phyloP scores from a whole-genome alignment of 2,113 vertebrate species.

The Varanus salvator region DNA sequence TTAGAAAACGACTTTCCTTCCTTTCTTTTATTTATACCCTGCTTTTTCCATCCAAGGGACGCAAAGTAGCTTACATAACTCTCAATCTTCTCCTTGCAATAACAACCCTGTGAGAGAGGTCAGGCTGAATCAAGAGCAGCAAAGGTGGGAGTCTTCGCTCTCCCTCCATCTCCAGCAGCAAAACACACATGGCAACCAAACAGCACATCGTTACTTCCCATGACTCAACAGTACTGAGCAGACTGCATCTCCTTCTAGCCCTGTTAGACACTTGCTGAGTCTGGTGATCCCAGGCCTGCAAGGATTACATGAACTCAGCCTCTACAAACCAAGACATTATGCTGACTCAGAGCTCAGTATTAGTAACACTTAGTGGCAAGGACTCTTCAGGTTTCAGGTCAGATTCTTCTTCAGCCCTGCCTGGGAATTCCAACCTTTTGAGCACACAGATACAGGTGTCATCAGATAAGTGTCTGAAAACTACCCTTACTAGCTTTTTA shows the following conservation, averaged over 20 bases:
- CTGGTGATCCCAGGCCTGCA: background rate
- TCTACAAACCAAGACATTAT: background rate
- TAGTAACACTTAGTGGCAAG: no score
- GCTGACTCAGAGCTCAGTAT: no score
- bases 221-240: background rate
- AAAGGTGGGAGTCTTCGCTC: background rate
- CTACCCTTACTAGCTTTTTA: background rate
- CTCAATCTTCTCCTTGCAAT: no score
- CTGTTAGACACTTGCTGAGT: background rate
- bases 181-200: background rate
- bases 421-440: background rate
- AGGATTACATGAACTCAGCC: background rate
- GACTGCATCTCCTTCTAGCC: background rate
- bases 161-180: background rate
- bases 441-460: background rate
- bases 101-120: no score
- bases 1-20: background rate
- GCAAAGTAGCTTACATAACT: no score
- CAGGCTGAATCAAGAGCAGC: background rate
- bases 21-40: background rate
- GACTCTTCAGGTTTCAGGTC: no score
- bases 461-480: background rate
- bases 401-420: no score
- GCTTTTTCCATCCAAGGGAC: no score
- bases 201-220: background rate